A percentile compares a stretch with the other conserved stretches of the same genome.
phyloP scores from a whole-genome alignment of 2,113 vertebrate species.

The Otocyon megalotis region DNA sequence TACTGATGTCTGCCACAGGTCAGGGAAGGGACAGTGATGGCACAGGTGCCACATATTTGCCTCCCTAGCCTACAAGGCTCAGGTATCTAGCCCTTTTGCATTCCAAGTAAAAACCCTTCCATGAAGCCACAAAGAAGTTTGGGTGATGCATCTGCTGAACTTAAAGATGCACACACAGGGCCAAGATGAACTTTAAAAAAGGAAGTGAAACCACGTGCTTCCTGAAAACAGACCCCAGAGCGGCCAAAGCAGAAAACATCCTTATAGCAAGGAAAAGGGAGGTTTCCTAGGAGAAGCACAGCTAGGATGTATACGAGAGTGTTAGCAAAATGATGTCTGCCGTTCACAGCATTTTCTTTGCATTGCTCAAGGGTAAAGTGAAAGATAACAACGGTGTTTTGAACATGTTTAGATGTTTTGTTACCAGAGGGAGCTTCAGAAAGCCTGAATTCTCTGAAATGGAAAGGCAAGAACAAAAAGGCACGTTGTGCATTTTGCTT shows the following conservation, averaged over 20 bases:
- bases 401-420: conserved; percentile 76
- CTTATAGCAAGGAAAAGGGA: conserved; percentile 65
- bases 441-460: conserved; percentile 80
- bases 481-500: conserved; percentile 28
- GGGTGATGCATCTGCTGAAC: not conserved
- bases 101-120: conserved; percentile 11
- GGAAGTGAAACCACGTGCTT: conserved; percentile 33
- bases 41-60: not conserved
- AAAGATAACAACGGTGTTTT: conserved; percentile 81
- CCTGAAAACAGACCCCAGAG: not conserved
- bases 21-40: not conserved
- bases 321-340: conserved; percentile 82
- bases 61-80: not conserved
- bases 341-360: conserved; percentile 81
- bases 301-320: conserved; percentile 66
- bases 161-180: not conserved
- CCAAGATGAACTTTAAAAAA: conserved; percentile 36
- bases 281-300: conserved; percentile 70
- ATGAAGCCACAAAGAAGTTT: conserved; percentile 16
- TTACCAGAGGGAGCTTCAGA: conserved; percentile 81
- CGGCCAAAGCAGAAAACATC: conserved; percentile 47
- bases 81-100: not conserved
- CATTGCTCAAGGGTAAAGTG: conserved; percentile 83
- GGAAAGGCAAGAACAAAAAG: conserved; percentile 72
- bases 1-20: not conserved